A percentile compares a stretch with the other conserved stretches of the same genome.
Evolutionary conservation across 2,113 vertebrate species (phyloP).

Genomic region (Cinclus cinclus): DNA sequence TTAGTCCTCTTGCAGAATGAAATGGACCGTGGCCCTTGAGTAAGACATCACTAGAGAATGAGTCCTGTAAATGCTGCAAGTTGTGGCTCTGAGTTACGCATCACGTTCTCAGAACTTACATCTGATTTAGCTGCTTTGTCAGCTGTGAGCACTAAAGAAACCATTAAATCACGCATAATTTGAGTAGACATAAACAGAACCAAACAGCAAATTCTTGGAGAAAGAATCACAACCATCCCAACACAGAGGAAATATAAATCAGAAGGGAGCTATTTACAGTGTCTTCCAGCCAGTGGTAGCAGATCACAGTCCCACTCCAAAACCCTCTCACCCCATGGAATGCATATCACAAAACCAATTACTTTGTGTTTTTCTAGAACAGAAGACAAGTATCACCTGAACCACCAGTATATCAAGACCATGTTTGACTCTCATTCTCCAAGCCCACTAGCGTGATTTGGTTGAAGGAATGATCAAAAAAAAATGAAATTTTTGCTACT

Average conservation of each 20-base stretch:
- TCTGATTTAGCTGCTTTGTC: neutral
- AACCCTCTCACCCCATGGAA: neutral
- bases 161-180: neutral
- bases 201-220: neutral
- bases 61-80: neutral
- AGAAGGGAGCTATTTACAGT: neutral
- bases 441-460: neutral
- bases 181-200: neutral
- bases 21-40: neutral
- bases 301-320: neutral
- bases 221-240: neutral
- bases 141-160: neutral
- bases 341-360: neutral
- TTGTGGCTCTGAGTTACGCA: neutral
- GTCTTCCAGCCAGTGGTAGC: neutral
- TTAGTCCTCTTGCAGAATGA: neutral
- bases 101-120: neutral
- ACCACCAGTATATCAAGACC: accelerated
- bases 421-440: neutral
- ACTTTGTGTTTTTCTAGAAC: neutral
- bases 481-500: neutral
- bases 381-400: neutral
- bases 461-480: neutral
- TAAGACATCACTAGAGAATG: neutral
- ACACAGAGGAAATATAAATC: neutral